Evolutionary conservation across 2,113 vertebrate species (phyloP).

Genomic region (Anhinga anhinga): DNA sequence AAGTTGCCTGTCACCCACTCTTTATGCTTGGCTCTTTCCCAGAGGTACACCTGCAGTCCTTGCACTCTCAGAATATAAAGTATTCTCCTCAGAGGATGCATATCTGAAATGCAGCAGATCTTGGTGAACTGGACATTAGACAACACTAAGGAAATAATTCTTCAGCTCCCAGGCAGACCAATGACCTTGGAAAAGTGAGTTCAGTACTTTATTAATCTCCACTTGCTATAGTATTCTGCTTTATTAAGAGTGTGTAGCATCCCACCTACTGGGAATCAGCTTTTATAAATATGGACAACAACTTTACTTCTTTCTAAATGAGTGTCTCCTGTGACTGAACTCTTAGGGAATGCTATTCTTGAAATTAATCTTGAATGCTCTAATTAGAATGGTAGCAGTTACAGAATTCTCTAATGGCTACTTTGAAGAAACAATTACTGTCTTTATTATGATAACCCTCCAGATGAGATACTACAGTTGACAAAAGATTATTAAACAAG

Average conservation of each 20-base stretch:
- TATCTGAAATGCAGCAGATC: not conserved
- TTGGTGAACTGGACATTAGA: not conserved
- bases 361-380: conserved; percentile 43
- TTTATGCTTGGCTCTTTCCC: not conserved
- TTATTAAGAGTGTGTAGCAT: not conserved
- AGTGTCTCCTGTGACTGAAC: not conserved
- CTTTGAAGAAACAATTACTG: conserved; percentile 41
- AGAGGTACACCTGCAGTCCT: not conserved
- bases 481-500: conserved; percentile 48
- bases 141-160: not conserved
- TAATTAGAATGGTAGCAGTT: conserved; percentile 18
- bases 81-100: not conserved
- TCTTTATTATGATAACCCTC: conserved; percentile 37
- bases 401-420: conserved; percentile 31
- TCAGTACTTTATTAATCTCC: not conserved
- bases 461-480: conserved; percentile 12
- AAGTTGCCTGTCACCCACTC: not conserved
- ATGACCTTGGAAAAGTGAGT: not conserved
- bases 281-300: not conserved
- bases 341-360: not conserved
- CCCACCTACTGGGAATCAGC: not conserved
- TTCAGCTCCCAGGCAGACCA: not conserved
- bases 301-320: not conserved
- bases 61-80: not conserved
- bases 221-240: not conserved